Conservation (phyloP, 1,140 invertebrate genomes). For the Zaprionus ghesquierei region DNA sequence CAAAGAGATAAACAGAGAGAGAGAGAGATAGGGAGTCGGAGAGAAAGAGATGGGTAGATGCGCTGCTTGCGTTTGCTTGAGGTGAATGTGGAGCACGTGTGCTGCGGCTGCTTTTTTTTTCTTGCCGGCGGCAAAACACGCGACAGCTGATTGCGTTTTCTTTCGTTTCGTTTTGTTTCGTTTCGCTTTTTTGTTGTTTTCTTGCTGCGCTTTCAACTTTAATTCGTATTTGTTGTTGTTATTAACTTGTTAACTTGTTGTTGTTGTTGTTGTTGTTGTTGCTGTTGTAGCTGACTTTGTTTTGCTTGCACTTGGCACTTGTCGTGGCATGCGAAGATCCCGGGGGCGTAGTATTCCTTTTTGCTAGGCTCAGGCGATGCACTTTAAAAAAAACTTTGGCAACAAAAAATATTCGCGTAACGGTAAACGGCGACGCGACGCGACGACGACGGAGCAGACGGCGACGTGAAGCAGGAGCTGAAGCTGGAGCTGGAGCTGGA, state of each 20-base stretch:
- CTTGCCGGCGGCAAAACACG: constrained; percentile 50
- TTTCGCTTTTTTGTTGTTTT: constrained; percentile 9
- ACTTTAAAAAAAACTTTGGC: constrained; percentile 47
- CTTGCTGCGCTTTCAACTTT: constrained; percentile 28
- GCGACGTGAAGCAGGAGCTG: too few relatives aligned
- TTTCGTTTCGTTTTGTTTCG: constrained; percentile 2
- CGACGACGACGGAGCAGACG: neutral
- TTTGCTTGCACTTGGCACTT: constrained; percentile 37
- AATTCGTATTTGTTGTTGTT: constrained; percentile 14
- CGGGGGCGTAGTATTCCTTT: constrained; percentile 32
- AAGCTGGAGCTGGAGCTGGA: neutral
- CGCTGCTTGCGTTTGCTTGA: neutral
- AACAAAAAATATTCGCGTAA: constrained; percentile 37
- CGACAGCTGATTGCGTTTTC: constrained; percentile 25
- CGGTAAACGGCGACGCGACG: neutral
- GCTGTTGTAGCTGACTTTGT: too few relatives aligned
- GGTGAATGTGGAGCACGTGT: constrained; percentile 53
- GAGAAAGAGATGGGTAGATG: constrained; percentile 9
- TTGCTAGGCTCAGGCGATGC: constrained; percentile 7
- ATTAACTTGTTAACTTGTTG: constrained; percentile 1
- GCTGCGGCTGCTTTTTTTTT: constrained; percentile 4
- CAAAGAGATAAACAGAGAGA: neutral
- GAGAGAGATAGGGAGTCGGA: neutral
- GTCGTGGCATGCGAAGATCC: neutral
- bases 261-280: constrained; percentile 19